Percentiles rank a stretch among this genome's conserved stretches.
These are phyloP conservation scores for Balaenoptera acutorostrata DNA, from an alignment of 2,113 vertebrate genomes.

Conservation along the genomic window DNA sequence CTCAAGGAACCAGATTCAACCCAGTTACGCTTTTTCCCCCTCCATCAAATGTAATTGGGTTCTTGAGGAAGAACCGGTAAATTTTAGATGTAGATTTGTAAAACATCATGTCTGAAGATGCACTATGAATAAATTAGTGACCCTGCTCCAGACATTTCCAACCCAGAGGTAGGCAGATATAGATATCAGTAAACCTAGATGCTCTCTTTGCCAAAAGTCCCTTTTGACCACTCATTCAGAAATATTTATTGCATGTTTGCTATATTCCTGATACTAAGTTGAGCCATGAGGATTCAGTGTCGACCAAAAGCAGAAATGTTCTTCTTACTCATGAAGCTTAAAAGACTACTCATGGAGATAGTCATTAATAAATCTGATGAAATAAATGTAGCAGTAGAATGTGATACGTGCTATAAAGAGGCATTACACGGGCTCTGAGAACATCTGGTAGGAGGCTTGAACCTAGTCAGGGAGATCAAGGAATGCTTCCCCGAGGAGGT, in stretches of 20 bases:
- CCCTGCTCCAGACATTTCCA: not conserved
- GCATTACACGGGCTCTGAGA: not conserved
- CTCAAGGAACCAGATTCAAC: not conserved
- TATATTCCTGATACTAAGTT: not conserved
- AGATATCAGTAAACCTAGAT: not conserved
- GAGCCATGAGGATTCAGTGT: not conserved
- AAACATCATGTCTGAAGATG: not conserved
- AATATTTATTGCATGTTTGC: constrained; percentile 6
- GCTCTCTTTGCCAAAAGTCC: not conserved
- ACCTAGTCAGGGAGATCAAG: not conserved
- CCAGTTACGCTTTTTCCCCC: not conserved
- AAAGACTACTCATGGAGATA: not conserved
- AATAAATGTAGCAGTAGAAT: not conserved
- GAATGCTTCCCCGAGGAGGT: not conserved
- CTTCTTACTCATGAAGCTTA: not conserved
- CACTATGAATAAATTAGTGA: not conserved
- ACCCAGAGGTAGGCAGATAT: not conserved
- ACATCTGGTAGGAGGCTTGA: not conserved
- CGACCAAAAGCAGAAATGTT: not conserved
- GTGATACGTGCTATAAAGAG: not conserved
- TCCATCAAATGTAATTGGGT: not conserved
- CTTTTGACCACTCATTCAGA: not conserved
- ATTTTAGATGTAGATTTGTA: not conserved
- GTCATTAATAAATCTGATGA: not conserved
- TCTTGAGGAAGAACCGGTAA: not conserved